Percentiles rank a stretch among this genome's conserved stretches.
Evolutionary conservation across 2,113 vertebrate genomes (phyloP).

Genomic region (Austrofundulus limnaeus): DNA sequence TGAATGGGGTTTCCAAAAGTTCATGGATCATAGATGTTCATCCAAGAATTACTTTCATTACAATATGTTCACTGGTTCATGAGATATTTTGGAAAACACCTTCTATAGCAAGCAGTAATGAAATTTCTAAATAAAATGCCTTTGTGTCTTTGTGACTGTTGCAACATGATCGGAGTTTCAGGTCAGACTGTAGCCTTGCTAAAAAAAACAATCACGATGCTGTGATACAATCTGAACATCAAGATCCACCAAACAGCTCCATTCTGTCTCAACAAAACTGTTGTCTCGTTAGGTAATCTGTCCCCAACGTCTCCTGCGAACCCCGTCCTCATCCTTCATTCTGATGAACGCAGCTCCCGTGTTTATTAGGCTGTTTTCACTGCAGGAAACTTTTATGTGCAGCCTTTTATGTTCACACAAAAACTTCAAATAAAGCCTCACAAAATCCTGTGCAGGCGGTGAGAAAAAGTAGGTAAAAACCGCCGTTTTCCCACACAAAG

Average conservation of each 20-base stretch:
- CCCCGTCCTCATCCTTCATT: slow-evolving; percentile 9
- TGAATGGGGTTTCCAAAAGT: too few species aligned
- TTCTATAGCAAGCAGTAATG: too few species aligned
- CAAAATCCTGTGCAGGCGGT: slow-evolving; percentile 29
- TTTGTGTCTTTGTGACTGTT: too few species aligned
- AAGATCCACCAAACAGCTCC: slow-evolving; percentile 36
- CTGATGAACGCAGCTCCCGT: slow-evolving; percentile 6
- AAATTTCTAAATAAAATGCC: too few species aligned
- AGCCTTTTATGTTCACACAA: slow-evolving; percentile 49
- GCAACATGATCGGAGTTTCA: neutral
- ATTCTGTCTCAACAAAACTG: slow-evolving; percentile 10
- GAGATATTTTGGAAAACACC: too few species aligned
- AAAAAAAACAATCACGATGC: slow-evolving; percentile 31
- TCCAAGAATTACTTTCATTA: too few species aligned
- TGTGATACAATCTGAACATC: slow-evolving; percentile 24
- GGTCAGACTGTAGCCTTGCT: slow-evolving; percentile 30
- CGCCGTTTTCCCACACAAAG: slow-evolving; percentile 46
- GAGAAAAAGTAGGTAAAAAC: slow-evolving; percentile 3
- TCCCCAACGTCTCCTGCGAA: slow-evolving; percentile 27
- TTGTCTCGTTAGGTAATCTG: slow-evolving; percentile 11
- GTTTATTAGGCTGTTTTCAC: slow-evolving; percentile 58
- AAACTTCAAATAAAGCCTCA: slow-evolving; percentile 40
- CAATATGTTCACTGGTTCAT: too few species aligned
- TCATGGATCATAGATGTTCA: too few species aligned
- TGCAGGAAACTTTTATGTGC: slow-evolving; percentile 51